A percentile compares a stretch with the other conserved stretches of the same genome.
These are phyloP conservation scores for Threskiornis aethiopicus DNA, from an alignment of 2,797 vertebrate species.

Conservation along the genomic window DNA sequence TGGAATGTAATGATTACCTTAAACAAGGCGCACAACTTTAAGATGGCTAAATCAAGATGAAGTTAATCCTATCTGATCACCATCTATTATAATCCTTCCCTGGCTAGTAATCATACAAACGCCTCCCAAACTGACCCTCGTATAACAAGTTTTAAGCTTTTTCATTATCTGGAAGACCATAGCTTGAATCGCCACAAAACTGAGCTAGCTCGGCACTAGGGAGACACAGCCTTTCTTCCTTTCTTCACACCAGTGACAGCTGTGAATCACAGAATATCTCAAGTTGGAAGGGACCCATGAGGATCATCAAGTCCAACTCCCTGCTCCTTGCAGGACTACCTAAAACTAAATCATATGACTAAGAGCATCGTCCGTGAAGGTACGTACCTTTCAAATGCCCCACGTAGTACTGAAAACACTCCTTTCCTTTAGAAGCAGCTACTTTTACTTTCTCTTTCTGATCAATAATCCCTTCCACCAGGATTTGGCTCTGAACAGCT, in stretches of 20 bases:
- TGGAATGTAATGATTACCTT: not conserved
- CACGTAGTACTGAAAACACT: constrained; percentile 75
- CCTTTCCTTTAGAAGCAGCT: constrained; percentile 65
- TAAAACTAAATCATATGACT: not conserved
- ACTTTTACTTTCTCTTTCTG: constrained; percentile 77
- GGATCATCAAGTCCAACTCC: not conserved
- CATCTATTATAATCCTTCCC: not conserved
- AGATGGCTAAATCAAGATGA: not conserved
- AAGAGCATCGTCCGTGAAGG: fast-evolving
- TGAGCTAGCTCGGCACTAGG: not conserved
- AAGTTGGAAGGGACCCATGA: not conserved
- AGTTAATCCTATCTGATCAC: not conserved
- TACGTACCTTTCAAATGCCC: constrained; percentile 76
- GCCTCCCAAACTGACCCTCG: not conserved
- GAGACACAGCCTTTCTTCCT: not conserved
- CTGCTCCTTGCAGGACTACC: not conserved
- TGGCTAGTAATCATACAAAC: not conserved
- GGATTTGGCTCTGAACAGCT: constrained; percentile 61
- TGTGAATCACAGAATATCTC: not conserved
- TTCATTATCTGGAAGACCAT: not conserved
- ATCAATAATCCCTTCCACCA: constrained; percentile 77
- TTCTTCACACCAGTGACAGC: not conserved
- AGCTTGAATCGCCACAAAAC: not conserved
- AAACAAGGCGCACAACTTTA: not conserved
- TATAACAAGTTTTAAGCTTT: not conserved